Percentiles rank a stretch among this genome's conserved stretches.
Evolutionary conservation across 1,140 invertebrate species (phyloP).

Genomic region (Caenorhabditis latens): DNA sequence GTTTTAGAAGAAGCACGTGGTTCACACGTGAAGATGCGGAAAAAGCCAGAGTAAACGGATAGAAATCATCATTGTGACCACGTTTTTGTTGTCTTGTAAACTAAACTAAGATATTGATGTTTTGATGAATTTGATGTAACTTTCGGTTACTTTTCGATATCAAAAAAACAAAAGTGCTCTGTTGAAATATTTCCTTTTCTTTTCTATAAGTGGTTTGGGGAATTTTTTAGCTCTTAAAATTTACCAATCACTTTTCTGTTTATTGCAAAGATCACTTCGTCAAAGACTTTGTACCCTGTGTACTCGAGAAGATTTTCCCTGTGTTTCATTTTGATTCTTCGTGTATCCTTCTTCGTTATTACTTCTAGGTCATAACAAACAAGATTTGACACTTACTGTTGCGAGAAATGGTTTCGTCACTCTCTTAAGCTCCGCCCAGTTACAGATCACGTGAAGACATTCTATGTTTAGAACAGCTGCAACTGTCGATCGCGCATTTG

Average conservation of each 20-base stretch:
- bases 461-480: conserved; percentile 40
- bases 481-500: background rate
- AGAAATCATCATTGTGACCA: conserved; percentile 25
- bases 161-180: no score
- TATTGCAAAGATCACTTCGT: conserved; percentile 28
- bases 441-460: background rate
- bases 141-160: no score
- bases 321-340: no score
- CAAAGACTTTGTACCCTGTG: background rate
- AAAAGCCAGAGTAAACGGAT: background rate
- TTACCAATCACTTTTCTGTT: background rate
- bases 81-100: conserved; percentile 32
- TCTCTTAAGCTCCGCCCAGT: background rate
- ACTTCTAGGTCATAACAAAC: no score
- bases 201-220: background rate
- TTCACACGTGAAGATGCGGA: background rate
- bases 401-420: background rate
- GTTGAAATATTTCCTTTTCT: no score
- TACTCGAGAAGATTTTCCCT: no score
- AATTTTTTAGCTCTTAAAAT: background rate
- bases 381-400: background rate
- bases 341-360: no score
- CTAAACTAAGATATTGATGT: no score
- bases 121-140: no score
- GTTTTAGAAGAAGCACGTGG: background rate